Conservation (phyloP, 1,140 invertebrate species). For the Oppia nitens region DNA sequence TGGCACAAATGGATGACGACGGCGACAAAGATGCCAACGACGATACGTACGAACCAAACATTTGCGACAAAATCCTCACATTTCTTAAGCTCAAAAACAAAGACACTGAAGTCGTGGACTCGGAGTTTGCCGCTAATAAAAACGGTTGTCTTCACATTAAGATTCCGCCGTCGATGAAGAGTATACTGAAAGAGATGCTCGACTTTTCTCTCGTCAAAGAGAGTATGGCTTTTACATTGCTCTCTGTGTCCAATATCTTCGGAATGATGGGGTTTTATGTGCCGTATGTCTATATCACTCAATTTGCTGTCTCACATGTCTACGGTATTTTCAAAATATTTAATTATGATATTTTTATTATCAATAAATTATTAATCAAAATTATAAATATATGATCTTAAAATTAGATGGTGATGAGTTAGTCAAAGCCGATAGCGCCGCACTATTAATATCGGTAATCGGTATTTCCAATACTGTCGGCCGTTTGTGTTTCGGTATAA, state of each 20-base stretch:
- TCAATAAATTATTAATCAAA: not conserved
- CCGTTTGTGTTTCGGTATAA: conserved; percentile 35
- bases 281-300: conserved; percentile 76
- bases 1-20: not conserved
- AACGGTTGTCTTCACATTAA: not conserved
- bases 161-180: conserved; percentile 20
- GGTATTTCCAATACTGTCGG: conserved; percentile 36
- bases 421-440: conserved; percentile 41
- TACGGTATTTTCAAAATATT: not conserved
- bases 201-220: conserved; percentile 75
- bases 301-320: conserved; percentile 48
- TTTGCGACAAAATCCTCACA: not conserved
- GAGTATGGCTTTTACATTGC: conserved; percentile 66
- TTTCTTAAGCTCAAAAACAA: not conserved
- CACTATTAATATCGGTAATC: conserved; percentile 72
- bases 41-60: not conserved
- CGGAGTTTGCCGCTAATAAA: not conserved
- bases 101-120: not conserved
- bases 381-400: conserved; percentile 1
- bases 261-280: conserved; percentile 86
- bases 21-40: not conserved
- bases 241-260: conserved; percentile 84
- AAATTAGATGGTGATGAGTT: conserved; percentile 6
- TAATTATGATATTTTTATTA: no score
- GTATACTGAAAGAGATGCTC: conserved; percentile 54